A percentile compares a stretch with the other conserved stretches of the same genome.
Conservation (phyloP, 2,888 invertebrate species). For the Stramonita haemastoma region DNA sequence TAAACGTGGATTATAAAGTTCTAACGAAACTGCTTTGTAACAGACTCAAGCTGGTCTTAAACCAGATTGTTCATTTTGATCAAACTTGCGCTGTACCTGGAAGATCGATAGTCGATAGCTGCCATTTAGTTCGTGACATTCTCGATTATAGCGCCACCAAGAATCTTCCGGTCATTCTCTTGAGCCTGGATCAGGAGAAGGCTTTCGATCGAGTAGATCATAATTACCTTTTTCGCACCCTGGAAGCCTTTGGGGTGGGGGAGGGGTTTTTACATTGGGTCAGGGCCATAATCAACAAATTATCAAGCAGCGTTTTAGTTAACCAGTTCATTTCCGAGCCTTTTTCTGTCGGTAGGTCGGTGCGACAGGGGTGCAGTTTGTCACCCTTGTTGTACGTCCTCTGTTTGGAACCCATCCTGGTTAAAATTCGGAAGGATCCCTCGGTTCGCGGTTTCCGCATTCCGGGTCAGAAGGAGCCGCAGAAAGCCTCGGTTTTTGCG, state of each 20-base stretch:
- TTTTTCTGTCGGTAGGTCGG: conserved; percentile 19
- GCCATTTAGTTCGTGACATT: conserved; percentile 53
- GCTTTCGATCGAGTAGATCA: conserved; percentile 4
- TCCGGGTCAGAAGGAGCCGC: neutral
- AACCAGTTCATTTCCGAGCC: neutral
- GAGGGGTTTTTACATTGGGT: neutral
- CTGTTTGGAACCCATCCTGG: conserved; percentile 34
- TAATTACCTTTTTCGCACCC: neutral
- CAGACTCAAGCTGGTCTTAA: conserved; percentile 48
- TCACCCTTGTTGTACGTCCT: conserved; percentile 37
- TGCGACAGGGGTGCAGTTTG: conserved; percentile 36
- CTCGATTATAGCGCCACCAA: conserved; percentile 51
- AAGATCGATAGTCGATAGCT: conserved; percentile 55
- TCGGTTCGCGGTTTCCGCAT: neutral
- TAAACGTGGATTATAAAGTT: conserved; percentile 56
- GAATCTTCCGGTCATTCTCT: conserved; percentile 50
- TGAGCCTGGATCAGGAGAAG: conserved; percentile 4
- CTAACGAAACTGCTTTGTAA: conserved; percentile 53
- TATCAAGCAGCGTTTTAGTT: neutral
- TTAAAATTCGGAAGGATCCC: conserved; percentile 16
- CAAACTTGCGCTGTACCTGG: conserved; percentile 55
- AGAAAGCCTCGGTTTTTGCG: neutral
- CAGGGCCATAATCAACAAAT: neutral
- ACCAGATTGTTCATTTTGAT: conserved; percentile 48
- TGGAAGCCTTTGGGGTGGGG: neutral